Conservation (phyloP, 2,113 vertebrate genomes). For the Opisthocomus hoazin region DNA sequence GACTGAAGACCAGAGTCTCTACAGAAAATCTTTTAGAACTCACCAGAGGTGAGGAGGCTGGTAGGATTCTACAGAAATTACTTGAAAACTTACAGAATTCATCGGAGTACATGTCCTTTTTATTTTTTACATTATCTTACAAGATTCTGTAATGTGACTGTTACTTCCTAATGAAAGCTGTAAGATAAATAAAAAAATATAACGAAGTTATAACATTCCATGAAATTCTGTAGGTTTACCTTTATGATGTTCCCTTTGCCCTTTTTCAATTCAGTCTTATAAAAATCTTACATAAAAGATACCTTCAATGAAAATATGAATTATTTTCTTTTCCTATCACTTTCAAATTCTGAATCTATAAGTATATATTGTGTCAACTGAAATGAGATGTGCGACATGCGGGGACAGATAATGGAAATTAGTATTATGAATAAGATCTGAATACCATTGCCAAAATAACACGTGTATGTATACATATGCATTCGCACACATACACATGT, state of each 20-base stretch:
- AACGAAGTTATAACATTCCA: not conserved
- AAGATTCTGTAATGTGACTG: not conserved
- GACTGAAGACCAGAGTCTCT: not conserved
- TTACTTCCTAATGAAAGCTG: not conserved
- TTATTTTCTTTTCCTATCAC: not conserved
- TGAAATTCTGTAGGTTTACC: not conserved
- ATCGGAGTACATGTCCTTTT: not conserved
- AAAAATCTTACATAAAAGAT: not conserved
- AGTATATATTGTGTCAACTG: not conserved
- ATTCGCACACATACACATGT: not conserved
- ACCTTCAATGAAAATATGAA: not conserved
- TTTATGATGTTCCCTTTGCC: not conserved
- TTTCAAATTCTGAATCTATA: not conserved
- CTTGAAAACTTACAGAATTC: not conserved
- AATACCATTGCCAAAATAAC: not conserved
- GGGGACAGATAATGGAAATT: not conserved
- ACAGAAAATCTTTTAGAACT: not conserved
- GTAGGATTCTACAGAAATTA: not conserved
- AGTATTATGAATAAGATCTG: not conserved
- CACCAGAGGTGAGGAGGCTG: not conserved
- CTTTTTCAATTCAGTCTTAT: not conserved
- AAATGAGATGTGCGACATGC: not conserved
- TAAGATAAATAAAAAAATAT: not conserved
- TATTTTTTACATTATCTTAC: not conserved
- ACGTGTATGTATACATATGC: not conserved